phyloP scores from a whole-genome alignment of 2,113 vertebrate species.

The Spermophilus dauricus region DNA sequence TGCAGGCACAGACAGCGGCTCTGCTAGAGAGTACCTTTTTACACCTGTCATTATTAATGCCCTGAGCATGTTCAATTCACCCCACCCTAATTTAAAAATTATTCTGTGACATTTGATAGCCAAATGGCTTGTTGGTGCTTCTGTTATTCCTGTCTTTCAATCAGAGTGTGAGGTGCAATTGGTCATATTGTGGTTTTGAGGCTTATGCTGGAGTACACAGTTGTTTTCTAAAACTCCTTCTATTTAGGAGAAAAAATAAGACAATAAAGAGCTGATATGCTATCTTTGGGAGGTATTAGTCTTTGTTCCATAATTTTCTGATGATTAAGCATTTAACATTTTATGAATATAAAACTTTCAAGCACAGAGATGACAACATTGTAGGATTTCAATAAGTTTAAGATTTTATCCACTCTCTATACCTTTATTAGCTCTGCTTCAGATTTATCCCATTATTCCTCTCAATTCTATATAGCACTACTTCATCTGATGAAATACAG shows the following conservation, averaged over 20 bases:
- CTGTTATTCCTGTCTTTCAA: neutral
- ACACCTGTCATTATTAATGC: neutral
- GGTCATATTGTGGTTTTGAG: slow-evolving; percentile 30
- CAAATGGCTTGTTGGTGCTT: neutral
- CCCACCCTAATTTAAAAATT: neutral
- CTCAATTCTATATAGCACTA: neutral
- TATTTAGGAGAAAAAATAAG: neutral
- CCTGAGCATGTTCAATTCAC: neutral
- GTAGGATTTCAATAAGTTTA: neutral
- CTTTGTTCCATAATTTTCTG: neutral
- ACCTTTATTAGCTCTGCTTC: neutral
- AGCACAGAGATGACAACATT: neutral
- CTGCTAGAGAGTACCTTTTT: neutral
- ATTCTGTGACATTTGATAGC: slow-evolving; percentile 14
- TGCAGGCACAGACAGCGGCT: too few species aligned
- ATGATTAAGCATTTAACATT: neutral
- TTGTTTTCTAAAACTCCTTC: neutral
- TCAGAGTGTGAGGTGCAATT: neutral
- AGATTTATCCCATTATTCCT: neutral
- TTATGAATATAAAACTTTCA: neutral
- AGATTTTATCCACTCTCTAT: neutral
- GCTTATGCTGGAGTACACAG: neutral
- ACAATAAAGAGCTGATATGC: neutral
- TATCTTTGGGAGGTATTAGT: neutral
- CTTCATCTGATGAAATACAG: neutral